Evolutionary conservation across 2,888 invertebrate genomes (phyloP).

Genomic region (Branchinecta sandiegonensis): DNA sequence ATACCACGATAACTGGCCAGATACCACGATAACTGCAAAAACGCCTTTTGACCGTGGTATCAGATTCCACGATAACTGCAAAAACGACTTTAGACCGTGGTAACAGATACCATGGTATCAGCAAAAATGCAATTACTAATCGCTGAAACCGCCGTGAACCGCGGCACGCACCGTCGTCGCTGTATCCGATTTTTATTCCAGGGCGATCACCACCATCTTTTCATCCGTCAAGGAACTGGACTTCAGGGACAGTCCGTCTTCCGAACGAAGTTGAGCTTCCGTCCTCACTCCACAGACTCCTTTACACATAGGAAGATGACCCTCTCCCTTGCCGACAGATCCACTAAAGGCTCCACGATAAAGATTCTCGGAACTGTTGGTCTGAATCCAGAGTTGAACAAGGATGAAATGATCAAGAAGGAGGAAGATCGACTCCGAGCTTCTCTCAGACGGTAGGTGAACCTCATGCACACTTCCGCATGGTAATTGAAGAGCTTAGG

Average conservation of each 20-base stretch:
- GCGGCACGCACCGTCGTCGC: no score
- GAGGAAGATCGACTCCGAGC: conserved; percentile 91
- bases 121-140: no score
- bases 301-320: conserved; percentile 99
- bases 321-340: conserved; percentile 84
- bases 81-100: no score
- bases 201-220: conserved; percentile 94
- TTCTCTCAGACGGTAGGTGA: conserved; percentile 48
- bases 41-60: no score
- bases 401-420: conserved; percentile 83
- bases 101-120: no score
- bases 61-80: no score
- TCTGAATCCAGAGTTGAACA: conserved; percentile 82
- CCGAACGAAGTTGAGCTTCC: conserved; percentile 86
- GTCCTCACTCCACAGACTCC: conserved; percentile 96
- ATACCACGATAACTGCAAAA: no score
- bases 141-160: no score
- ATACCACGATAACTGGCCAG: no score
- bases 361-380: conserved; percentile 90
- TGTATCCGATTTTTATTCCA: conserved; percentile 33
- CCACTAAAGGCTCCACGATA: conserved; percentile 82
- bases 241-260: conserved; percentile 95
- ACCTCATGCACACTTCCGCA: no score
- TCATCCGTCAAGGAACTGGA: conserved; percentile 94
- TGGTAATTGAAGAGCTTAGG: no score